Conservation (phyloP, 2,113 vertebrate genomes). For the Perccottus glenii region DNA sequence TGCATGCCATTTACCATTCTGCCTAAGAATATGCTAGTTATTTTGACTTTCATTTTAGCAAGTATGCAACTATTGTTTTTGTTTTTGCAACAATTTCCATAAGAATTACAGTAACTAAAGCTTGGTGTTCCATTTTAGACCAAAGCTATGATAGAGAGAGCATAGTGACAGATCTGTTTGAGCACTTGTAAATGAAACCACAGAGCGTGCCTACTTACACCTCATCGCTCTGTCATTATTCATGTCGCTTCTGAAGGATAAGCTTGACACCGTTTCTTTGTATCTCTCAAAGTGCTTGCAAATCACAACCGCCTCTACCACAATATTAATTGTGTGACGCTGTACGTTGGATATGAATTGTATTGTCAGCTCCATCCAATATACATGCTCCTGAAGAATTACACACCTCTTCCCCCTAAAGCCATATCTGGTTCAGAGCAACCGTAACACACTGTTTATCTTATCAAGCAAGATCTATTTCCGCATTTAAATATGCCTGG, state of each 20-base stretch:
- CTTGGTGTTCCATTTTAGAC: too few species aligned
- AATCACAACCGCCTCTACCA: constrained; percentile 11
- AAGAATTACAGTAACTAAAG: too few species aligned
- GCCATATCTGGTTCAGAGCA: constrained; percentile 31
- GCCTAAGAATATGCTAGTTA: too few species aligned
- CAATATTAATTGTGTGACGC: constrained; percentile 39
- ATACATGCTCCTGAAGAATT: constrained; percentile 35
- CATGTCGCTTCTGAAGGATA: constrained; percentile 30
- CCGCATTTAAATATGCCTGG: constrained; percentile 44
- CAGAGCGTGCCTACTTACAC: constrained; percentile 11
- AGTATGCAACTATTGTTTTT: too few species aligned
- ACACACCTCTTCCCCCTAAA: constrained; percentile 27
- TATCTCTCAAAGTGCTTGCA: constrained; percentile 11
- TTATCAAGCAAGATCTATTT: constrained; percentile 49
- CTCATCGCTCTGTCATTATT: constrained; percentile 23
- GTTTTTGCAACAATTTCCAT: too few species aligned
- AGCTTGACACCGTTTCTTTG: constrained; percentile 1
- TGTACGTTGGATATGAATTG: constrained; percentile 31
- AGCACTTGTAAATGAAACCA: constrained; percentile 22
- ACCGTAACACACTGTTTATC: constrained; percentile 29
- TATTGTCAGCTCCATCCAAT: constrained; percentile 20
- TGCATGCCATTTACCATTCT: too few species aligned
- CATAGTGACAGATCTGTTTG: constrained; percentile 12
- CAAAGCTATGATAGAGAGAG: background rate
- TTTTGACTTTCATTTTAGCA: too few species aligned